Evolutionary conservation across 1,140 invertebrate genomes (phyloP).

Genomic region (Leptinotarsa undecemlineata): DNA sequence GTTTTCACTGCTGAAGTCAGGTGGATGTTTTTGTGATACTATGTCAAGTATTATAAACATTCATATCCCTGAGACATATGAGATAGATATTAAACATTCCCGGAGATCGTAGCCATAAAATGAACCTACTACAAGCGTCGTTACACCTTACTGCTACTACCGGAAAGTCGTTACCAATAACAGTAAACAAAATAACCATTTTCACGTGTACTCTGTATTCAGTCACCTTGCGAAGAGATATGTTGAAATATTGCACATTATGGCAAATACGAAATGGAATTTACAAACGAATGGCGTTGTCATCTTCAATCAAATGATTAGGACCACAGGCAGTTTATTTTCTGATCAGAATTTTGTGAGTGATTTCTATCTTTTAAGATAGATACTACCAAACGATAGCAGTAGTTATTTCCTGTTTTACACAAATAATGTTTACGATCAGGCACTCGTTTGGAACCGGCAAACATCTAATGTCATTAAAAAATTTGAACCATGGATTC

Average conservation of each 20-base stretch:
- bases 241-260: neutral
- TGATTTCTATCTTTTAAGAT: too few species aligned
- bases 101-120: neutral
- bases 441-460: too few species aligned
- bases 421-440: too few species aligned
- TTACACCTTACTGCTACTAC: conserved; percentile 13
- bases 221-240: neutral
- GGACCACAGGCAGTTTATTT: too few species aligned
- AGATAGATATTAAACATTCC: neutral
- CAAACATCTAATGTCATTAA: too few species aligned
- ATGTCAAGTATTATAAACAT: conserved; percentile 14
- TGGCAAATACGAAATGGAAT: too few species aligned
- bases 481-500: too few species aligned
- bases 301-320: too few species aligned
- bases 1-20: neutral
- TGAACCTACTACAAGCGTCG: conserved; percentile 6
- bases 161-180: neutral
- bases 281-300: too few species aligned
- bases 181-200: conserved; percentile 1
- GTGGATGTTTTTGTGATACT: neutral
- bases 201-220: neutral
- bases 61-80: neutral
- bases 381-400: too few species aligned
- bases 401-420: too few species aligned
- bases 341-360: too few species aligned